Percentiles rank a stretch among this genome's conserved stretches.
Evolutionary conservation across 2,888 invertebrate genomes (phyloP).

Genomic region (Noctua janthe): DNA sequence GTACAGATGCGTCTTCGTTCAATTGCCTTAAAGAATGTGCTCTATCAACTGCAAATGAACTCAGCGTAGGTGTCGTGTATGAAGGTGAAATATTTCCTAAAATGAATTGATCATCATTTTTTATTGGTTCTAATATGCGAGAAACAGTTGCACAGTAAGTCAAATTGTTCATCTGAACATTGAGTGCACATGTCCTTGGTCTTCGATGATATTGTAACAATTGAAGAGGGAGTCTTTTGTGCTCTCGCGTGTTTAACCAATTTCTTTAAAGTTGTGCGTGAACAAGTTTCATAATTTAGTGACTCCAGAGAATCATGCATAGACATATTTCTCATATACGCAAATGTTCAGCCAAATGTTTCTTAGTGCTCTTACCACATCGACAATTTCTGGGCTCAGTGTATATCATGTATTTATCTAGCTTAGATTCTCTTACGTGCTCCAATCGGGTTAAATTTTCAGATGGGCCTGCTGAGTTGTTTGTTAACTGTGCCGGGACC

Average conservation of each 20-base stretch:
- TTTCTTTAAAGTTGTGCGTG: slow-evolving; percentile 72
- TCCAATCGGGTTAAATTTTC: slow-evolving; percentile 47
- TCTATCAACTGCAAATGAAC: slow-evolving; percentile 75
- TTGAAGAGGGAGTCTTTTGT: slow-evolving; percentile 42
- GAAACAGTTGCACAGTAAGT: slow-evolving; percentile 80
- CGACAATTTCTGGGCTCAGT: slow-evolving; percentile 75
- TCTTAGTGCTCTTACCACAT: slow-evolving; percentile 79
- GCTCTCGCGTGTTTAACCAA: slow-evolving; percentile 76
- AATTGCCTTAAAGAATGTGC: slow-evolving; percentile 76
- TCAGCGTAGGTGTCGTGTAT: slow-evolving; percentile 61
- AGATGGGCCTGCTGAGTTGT: slow-evolving; percentile 2
- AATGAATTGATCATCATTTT: slow-evolving; percentile 54
- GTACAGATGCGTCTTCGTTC: slow-evolving; percentile 73
- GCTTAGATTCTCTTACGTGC: slow-evolving; percentile 82
- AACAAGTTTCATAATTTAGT: slow-evolving; percentile 80
- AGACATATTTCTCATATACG: slow-evolving; percentile 83
- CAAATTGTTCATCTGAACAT: slow-evolving; percentile 78
- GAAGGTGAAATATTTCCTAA: slow-evolving; percentile 69
- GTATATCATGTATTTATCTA: slow-evolving; percentile 79
- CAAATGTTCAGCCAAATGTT: slow-evolving; percentile 80
- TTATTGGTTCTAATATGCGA: slow-evolving; percentile 65
- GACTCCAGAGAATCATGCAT: slow-evolving; percentile 74
- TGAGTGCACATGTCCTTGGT: slow-evolving; percentile 77
- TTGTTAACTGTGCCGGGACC: slow-evolving; percentile 15
- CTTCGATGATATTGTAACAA: slow-evolving; percentile 65